A percentile compares a stretch with the other conserved stretches of the same genome.
These are phyloP conservation scores for Eupsittula cactorum DNA, from an alignment of 2,113 vertebrate species.

Conservation along the genomic window DNA sequence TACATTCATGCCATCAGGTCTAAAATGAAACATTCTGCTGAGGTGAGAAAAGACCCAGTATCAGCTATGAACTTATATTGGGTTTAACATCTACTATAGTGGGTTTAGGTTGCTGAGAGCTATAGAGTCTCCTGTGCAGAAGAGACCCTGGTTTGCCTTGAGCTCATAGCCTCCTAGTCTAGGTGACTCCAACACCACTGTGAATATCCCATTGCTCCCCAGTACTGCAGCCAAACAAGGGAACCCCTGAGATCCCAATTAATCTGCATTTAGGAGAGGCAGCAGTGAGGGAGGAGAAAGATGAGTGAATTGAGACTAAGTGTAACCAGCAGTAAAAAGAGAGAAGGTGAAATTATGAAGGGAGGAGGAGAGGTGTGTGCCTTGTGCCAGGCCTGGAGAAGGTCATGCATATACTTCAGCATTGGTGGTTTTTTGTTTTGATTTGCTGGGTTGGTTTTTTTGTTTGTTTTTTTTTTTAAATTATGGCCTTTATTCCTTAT, in stretches of 20 bases:
- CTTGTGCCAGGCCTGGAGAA: neutral
- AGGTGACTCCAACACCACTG: neutral
- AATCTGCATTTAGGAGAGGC: neutral
- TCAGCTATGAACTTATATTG: neutral
- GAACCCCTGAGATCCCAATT: neutral
- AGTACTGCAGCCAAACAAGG: neutral
- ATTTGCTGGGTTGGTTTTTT: neutral
- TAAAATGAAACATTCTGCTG: neutral
- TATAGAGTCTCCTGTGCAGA: neutral
- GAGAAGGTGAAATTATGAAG: neutral
- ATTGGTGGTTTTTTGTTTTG: neutral
- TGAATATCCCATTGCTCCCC: neutral
- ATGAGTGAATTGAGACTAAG: neutral
- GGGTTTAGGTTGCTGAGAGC: neutral
- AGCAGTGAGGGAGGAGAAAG: neutral
- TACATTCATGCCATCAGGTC: neutral
- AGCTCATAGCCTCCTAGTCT: neutral
- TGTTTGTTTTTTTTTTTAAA: neutral
- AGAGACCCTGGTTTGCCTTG: neutral
- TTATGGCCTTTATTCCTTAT: neutral
- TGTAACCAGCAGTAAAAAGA: neutral
- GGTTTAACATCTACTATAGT: neutral
- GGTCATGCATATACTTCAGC: neutral
- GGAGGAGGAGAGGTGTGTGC: neutral
- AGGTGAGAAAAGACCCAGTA: neutral